Percentiles rank a stretch among this genome's conserved stretches.
phyloP scores from a whole-genome alignment of 2,888 invertebrate species.

The Orthonychiurus folsomi region DNA sequence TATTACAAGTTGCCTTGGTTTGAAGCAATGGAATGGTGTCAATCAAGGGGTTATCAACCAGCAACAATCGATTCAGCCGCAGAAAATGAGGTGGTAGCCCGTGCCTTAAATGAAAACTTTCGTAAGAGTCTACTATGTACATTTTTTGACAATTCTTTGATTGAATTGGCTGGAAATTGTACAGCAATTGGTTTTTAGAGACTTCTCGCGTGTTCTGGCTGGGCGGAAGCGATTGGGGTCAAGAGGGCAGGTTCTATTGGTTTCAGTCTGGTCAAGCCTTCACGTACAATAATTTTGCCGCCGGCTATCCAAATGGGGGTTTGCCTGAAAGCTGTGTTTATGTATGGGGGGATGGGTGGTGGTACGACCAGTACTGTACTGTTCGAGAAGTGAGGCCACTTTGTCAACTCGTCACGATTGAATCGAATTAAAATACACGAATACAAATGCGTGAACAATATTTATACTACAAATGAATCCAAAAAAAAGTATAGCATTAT shows the following conservation, averaged over 20 bases:
- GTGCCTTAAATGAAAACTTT: conserved; percentile 9
- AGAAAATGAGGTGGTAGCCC: conserved; percentile 9
- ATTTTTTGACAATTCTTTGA: not conserved
- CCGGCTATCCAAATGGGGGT: conserved; percentile 16
- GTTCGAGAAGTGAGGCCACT: conserved; percentile 15
- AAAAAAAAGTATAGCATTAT: too few relatives aligned
- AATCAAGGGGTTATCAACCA: conserved; percentile 9
- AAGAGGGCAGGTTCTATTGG: conserved; percentile 17
- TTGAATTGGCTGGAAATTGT: too few relatives aligned
- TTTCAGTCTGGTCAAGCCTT: conserved; percentile 11
- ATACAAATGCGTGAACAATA: too few relatives aligned
- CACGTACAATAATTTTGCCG: conserved; percentile 12
- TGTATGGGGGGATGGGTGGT: conserved; percentile 16
- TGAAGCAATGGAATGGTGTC: conserved; percentile 14
- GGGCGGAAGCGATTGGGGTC: conserved; percentile 17
- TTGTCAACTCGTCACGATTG: conserved; percentile 12
- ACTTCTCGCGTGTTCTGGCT: conserved; percentile 16
- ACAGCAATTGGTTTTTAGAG: conserved; percentile 2
- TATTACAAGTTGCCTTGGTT: conserved; percentile 9
- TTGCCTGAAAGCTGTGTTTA: conserved; percentile 14
- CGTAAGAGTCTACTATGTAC: conserved; percentile 1
- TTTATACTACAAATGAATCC: too few relatives aligned
- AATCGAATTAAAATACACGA: too few relatives aligned
- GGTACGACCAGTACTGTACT: conserved; percentile 17
- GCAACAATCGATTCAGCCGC: conserved; percentile 10